Base-by-base conservation (phyloP, 2,797 vertebrate genomes). In the Anabacerthia variegaticeps region DNA sequence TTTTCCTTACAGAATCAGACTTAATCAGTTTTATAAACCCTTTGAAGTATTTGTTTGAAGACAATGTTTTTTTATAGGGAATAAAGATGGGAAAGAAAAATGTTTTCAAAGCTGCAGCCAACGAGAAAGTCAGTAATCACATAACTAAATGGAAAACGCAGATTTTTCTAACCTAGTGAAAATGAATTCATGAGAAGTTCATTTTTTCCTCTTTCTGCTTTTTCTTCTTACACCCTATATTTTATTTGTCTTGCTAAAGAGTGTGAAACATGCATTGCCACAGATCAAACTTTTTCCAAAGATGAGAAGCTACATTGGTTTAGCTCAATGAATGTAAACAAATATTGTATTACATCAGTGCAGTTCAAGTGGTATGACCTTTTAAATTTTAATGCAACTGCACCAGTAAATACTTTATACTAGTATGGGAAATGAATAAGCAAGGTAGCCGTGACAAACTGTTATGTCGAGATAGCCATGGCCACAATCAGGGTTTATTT, bases 31-130 rank as follows among this genome's bases (percentile, higher is more conserved):
- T 73, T 72, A 55, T 52, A 94, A 96, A 66, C 69, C 58, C 75
- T 90, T 48, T 52, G 81, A 94, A 87, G 74, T 80, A 78, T 76
- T 94, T 97, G 84, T 95, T 96, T 95, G 84, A 96, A 93, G 94
- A 91, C 91, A 82, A 77, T 75, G 61, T 18, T 85, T 93, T 88
- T 88, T 92, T 88, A 65, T 49, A 59, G 76, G 66, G 59, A 89
- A 58, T 87, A 88, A 86, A 93, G 71, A 91, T 36, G 41, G 48
- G 51, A 87, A 93, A 85, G 44, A n/a, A 78, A 94, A 89, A 51
- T n/a, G 43, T 92, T 96, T 94, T 88, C 67, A 88, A 93, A 95
- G 55, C 84, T 56, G 41, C 46, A 71, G 73, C 67, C 78, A 85
- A 55, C 92, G 36, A 92, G 68, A 95, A 96, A 92, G 51, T 17